Conservation (phyloP, 1,140 invertebrate genomes). For the Drosophila sucinea region DNA sequence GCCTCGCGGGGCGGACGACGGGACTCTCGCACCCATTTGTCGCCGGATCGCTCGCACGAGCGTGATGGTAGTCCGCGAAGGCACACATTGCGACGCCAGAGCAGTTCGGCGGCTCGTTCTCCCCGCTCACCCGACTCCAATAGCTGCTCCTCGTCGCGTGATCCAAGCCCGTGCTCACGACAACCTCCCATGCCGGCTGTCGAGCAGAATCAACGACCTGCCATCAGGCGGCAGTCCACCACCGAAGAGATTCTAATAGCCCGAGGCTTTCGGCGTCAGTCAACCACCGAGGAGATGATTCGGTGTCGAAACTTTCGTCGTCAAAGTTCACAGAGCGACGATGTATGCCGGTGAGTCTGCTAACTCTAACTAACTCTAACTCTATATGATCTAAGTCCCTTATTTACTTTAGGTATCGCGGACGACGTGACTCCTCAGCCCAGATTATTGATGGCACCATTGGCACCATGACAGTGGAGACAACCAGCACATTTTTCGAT, state of each 20-base stretch:
- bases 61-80: conserved; percentile 88
- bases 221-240: conserved; percentile 93
- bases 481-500: conserved; percentile 95
- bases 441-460: conserved; percentile 96
- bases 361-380: background rate
- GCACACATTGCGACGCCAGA: conserved; percentile 89
- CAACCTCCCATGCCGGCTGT: conserved; percentile 84
- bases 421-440: conserved; percentile 92
- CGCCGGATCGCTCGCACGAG: conserved; percentile 89
- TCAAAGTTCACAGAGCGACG: conserved; percentile 91
- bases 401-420: conserved; percentile 85
- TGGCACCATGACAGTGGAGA: conserved; percentile 95
- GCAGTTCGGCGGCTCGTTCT: conserved; percentile 88
- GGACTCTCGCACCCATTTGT: conserved; percentile 90
- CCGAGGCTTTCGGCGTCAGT: conserved; percentile 93
- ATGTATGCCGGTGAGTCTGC: conserved; percentile 86
- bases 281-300: conserved; percentile 96
- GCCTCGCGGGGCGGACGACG: conserved; percentile 88
- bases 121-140: conserved; percentile 89
- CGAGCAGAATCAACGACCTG: conserved; percentile 85
- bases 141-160: conserved; percentile 88
- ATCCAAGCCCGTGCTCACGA: conserved; percentile 89
- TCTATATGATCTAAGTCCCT: background rate
- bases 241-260: conserved; percentile 96
- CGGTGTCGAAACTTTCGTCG: conserved; percentile 93